phyloP scores from a whole-genome alignment of 2,797 vertebrate genomes.

The Spinus pinus region DNA sequence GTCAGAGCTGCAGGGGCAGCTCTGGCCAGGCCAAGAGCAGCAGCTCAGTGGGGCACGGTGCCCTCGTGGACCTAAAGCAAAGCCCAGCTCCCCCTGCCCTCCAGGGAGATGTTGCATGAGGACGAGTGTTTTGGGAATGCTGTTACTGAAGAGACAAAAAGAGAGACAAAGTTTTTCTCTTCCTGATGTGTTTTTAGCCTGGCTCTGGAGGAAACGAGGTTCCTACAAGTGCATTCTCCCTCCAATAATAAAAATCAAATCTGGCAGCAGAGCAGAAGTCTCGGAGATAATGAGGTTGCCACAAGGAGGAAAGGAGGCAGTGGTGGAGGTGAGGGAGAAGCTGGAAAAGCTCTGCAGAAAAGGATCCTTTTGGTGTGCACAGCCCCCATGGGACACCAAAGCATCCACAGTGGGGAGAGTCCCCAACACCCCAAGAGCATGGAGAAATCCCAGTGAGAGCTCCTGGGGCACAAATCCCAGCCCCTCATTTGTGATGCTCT shows the following conservation, averaged over 20 bases:
- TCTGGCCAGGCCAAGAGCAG: neutral
- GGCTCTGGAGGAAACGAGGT: constrained; percentile 11
- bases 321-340: neutral
- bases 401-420: neutral
- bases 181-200: neutral
- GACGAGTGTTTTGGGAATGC: neutral
- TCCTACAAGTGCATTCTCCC: neutral
- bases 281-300: neutral
- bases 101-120: neutral
- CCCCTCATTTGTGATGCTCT: neutral
- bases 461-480: neutral
- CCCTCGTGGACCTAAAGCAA: fast-evolving
- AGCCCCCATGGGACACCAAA: neutral
- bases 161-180: neutral
- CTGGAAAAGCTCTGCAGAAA: neutral
- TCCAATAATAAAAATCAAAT: neutral
- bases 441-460: neutral
- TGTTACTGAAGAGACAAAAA: neutral
- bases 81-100: neutral
- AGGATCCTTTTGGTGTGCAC: neutral
- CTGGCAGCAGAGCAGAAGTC: neutral
- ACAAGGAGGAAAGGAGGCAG: neutral
- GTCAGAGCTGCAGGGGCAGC: neutral
- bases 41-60: neutral
- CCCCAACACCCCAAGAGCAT: neutral